Evolutionary conservation across 2,113 vertebrate species (phyloP).

Genomic region (Nothocercus julius): DNA sequence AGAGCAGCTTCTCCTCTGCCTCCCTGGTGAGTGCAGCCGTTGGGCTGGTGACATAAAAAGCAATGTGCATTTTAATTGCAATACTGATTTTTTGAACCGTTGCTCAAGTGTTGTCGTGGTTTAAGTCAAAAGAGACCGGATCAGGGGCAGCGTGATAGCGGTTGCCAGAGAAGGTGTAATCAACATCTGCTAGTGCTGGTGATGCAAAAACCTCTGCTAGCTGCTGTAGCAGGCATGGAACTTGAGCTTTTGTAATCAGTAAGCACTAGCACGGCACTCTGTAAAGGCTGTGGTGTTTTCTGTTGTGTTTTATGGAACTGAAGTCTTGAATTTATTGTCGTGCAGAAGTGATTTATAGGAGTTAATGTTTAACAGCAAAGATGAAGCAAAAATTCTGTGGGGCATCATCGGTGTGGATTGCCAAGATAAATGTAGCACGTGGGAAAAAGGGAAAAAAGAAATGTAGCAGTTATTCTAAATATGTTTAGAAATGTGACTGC

Average conservation of each 20-base stretch:
- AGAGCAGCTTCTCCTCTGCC: constrained; percentile 11
- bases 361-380: not conserved
- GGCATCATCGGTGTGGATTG: not conserved
- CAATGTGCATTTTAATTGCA: constrained; percentile 48
- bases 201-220: not conserved
- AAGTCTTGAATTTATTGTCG: not conserved
- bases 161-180: not conserved
- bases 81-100: not conserved
- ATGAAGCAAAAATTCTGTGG: not conserved
- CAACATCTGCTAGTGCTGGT: not conserved
- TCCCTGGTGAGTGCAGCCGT: constrained; percentile 41
- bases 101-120: not conserved
- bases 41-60: constrained; percentile 26
- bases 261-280: not conserved
- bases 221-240: not conserved
- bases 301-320: not conserved
- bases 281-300: not conserved
- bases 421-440: not conserved
- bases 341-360: not conserved
- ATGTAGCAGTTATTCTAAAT: not conserved
- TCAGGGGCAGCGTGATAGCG: not conserved
- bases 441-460: not conserved
- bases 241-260: not conserved
- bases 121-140: not conserved
- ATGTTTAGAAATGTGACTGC: not conserved